Evolutionary conservation across 2,113 vertebrate species (phyloP), one percentile per base, ranked within the genome.

Genomic region (Phylloscopus trochiloides): DNA sequence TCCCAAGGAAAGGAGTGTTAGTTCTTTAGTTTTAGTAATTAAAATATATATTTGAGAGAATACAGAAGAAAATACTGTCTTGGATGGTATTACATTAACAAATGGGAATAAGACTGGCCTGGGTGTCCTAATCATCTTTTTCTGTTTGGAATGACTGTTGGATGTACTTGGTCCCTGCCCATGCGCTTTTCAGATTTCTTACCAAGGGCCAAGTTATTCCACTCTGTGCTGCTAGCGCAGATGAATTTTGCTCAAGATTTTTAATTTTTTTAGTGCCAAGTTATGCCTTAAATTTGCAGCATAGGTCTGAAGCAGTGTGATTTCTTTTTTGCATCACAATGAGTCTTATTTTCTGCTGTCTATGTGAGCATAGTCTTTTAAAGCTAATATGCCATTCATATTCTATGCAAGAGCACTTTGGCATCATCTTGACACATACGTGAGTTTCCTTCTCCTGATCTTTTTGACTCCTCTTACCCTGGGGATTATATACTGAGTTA

Each of bases 121-220:
- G 73, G 42, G 47, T 87, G 42, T 59, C 36, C 47, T 71, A 76
- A 58, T 58, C 5, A 9, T 17, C 52, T 93, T 86, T 76, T 94
- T 43, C 36, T 87, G 5, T 87, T 58, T 92, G 38, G 91, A 77
- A 58, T 73, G 24, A 87, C n/a, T 91, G 36, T 61, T 94, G 67
- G 67, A 73, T 61, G 43, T 88, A 93, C 38, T 91, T 71, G 95
- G 48, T 72, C 5, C 34, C 18, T 86, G 54, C 29, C 79, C 22
- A 80, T 91, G 81, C 90, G 36, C 78, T 80, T 96, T 96, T 81
- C 68, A 67, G 62, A 85, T 94, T 84, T 71, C 74, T 88, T 90
- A 83, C 51, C 21, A n/a, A 84, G 61, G 32, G 34, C 32, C 73
- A 94, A 74, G 70, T 85, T 63, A 65, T 80, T 93, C 32, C 20